Conservation (phyloP, 2,888 invertebrate genomes). For the Archips crataeganus region DNA sequence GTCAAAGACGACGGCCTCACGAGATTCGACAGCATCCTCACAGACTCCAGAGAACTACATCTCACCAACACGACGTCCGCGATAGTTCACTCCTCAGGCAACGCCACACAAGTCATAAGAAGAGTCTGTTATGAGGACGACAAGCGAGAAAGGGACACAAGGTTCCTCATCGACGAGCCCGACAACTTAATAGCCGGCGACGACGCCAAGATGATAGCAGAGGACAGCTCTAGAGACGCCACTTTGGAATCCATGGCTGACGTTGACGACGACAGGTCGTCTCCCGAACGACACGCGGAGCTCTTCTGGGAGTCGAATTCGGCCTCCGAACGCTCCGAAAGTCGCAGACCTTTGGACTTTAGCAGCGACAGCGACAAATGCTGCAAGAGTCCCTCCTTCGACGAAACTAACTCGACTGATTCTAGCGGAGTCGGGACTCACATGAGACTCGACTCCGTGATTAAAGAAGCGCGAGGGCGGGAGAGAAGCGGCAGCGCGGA, state of each 20-base stretch:
- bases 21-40: constrained; percentile 69
- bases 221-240: constrained; percentile 68
- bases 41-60: constrained; percentile 70
- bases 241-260: constrained; percentile 65
- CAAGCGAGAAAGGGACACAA: constrained; percentile 57
- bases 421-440: constrained; percentile 72
- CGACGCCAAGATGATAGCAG: constrained; percentile 69
- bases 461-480: constrained; percentile 72
- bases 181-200: constrained; percentile 66
- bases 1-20: constrained; percentile 72
- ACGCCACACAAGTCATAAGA: constrained; percentile 78
- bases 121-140: constrained; percentile 72
- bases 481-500: constrained; percentile 67
- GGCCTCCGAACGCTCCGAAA: constrained; percentile 70
- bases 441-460: constrained; percentile 78
- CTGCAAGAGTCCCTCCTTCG: constrained; percentile 76
- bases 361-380: constrained; percentile 82
- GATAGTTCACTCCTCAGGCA: constrained; percentile 71
- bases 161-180: constrained; percentile 68
- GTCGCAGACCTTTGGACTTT: constrained; percentile 69
- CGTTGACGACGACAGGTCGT: constrained; percentile 68
- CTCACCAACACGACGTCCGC: constrained; percentile 71
- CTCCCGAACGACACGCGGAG: constrained; percentile 74
- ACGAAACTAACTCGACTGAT: constrained; percentile 77
- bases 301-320: constrained; percentile 81